Conservation (phyloP, 2,888 invertebrate species). For the Acleris laterana region DNA sequence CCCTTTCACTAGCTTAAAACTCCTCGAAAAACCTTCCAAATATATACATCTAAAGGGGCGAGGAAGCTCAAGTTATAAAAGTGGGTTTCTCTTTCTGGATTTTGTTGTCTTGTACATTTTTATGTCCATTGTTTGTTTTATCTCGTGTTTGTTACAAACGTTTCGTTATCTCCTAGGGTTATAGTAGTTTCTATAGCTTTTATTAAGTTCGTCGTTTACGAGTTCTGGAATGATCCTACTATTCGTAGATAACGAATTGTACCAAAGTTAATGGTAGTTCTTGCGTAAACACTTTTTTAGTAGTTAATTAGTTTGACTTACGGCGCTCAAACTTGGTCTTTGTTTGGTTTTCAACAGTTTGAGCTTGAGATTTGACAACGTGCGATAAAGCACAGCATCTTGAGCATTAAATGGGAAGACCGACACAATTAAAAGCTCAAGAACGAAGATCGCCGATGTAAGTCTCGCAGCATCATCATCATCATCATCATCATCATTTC, state of each 20-base stretch:
- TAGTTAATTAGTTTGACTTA: not conserved
- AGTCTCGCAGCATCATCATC: no score
- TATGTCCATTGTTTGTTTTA: constrained; percentile 35
- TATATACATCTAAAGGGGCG: not conserved
- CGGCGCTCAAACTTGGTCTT: not conserved
- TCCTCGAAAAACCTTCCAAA: not conserved
- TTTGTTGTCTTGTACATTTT: constrained; percentile 37
- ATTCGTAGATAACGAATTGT: constrained; percentile 14
- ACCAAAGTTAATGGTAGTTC: constrained; percentile 5
- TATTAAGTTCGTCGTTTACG: constrained; percentile 18
- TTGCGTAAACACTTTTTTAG: constrained; percentile 2
- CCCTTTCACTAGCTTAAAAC: not conserved
- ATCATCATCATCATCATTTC: no score
- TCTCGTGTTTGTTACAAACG: constrained; percentile 29
- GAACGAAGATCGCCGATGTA: no score
- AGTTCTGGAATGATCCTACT: constrained; percentile 18
- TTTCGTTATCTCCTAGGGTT: constrained; percentile 30
- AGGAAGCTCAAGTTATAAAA: constrained; percentile 12
- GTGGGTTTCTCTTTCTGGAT: constrained; percentile 25
- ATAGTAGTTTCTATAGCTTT: constrained; percentile 16
- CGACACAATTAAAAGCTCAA: no score
- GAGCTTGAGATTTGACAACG: not conserved
- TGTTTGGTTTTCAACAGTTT: not conserved
- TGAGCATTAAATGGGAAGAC: no score
- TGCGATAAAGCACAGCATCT: no score